phyloP scores from a whole-genome alignment of 2,797 vertebrate genomes.

The Pseudotriccus pelzelni region DNA sequence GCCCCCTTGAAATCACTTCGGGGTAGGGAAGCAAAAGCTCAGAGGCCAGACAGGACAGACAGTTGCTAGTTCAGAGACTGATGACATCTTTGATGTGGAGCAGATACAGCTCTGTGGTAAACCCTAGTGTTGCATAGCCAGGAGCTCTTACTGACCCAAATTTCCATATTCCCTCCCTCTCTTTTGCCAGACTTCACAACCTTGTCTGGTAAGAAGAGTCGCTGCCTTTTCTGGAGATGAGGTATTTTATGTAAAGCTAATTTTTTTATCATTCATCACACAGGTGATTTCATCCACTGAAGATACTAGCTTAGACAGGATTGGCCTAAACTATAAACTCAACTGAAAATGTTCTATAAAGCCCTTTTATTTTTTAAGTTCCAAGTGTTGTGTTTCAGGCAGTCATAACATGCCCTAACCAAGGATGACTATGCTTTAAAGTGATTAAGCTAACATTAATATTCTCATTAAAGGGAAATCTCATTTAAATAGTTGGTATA shows the following conservation, averaged over 20 bases:
- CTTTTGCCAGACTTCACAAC: neutral
- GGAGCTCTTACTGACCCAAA: neutral
- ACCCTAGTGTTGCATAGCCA: neutral
- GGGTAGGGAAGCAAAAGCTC: neutral
- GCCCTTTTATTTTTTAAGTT: neutral
- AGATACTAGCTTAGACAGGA: neutral
- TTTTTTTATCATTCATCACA: fast-evolving
- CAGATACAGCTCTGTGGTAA: neutral
- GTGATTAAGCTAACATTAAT: neutral
- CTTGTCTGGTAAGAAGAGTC: neutral
- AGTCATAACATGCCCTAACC: fast-evolving
- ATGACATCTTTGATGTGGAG: neutral
- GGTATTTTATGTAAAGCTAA: neutral
- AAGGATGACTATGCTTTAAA: neutral
- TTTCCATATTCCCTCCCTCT: neutral
- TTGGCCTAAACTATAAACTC: neutral
- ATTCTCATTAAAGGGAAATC: neutral
- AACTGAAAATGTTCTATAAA: neutral
- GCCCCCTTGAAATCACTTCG: slow-evolving; percentile 18
- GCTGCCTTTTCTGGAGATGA: neutral
- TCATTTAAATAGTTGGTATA: neutral
- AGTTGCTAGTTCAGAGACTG: slow-evolving; percentile 1
- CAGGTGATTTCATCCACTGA: neutral
- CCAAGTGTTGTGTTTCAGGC: neutral
- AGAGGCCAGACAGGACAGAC: neutral